Conservation (phyloP, 2,113 vertebrate species). For the Ranitomeya imitator region DNA sequence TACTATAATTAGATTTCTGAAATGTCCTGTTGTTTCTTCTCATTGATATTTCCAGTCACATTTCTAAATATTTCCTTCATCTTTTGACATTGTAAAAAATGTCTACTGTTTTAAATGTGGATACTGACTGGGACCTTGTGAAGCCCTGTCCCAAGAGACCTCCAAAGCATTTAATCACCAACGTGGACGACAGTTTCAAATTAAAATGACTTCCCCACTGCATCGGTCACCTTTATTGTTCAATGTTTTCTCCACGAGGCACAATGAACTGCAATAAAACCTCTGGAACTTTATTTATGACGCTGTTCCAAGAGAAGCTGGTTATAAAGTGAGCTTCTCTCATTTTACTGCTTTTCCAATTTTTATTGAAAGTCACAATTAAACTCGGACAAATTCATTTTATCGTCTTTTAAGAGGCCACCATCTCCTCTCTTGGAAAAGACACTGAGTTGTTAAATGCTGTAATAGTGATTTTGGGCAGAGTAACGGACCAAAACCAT, state of each 20-base stretch:
- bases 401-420: slow-evolving; percentile 57
- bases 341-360: slow-evolving; percentile 70
- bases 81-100: slow-evolving; percentile 22
- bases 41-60: not conserved
- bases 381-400: slow-evolving; percentile 62
- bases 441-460: not conserved
- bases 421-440: slow-evolving; percentile 17
- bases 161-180: not conserved
- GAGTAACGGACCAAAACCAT: slow-evolving; percentile 41
- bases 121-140: slow-evolving; percentile 10
- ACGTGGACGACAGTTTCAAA: slow-evolving; percentile 34
- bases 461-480: slow-evolving; percentile 45
- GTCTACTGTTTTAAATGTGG: slow-evolving; percentile 32
- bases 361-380: slow-evolving; percentile 64
- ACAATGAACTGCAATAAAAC: slow-evolving; percentile 59
- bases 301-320: slow-evolving; percentile 61
- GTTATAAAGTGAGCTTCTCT: slow-evolving; percentile 60
- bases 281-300: slow-evolving; percentile 64
- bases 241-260: slow-evolving; percentile 60
- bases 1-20: not conserved
- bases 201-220: slow-evolving; percentile 39
- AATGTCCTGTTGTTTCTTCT: not conserved
- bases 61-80: slow-evolving; percentile 14
- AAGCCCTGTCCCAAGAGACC: not conserved
- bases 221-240: slow-evolving; percentile 59